Percentiles rank a stretch among this genome's conserved stretches.
phyloP scores from a whole-genome alignment of 2,888 invertebrate genomes.

The Volucella inflata region DNA sequence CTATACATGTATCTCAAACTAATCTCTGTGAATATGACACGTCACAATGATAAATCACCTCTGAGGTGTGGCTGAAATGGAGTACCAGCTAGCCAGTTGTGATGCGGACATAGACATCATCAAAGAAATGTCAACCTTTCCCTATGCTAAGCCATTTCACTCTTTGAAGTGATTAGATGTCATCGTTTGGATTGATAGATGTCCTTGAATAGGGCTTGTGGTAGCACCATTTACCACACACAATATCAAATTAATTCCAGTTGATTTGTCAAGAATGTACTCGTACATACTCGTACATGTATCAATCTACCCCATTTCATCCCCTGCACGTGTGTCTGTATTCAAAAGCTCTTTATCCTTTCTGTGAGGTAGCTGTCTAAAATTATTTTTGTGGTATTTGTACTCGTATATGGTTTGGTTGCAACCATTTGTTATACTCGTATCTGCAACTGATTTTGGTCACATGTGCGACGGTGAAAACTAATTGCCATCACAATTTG shows the following conservation, averaged over 20 bases:
- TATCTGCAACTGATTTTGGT: slow-evolving; percentile 34
- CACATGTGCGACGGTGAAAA: slow-evolving; percentile 24
- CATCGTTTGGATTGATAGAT: slow-evolving; percentile 67
- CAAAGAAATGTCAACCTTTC: slow-evolving; percentile 17
- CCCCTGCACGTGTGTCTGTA: background rate
- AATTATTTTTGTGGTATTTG: slow-evolving; percentile 32
- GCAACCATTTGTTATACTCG: slow-evolving; percentile 20
- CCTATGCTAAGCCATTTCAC: slow-evolving; percentile 18
- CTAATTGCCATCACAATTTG: slow-evolving; percentile 64
- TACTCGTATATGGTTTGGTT: background rate
- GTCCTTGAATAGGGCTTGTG: slow-evolving; percentile 55
- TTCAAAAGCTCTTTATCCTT: slow-evolving; percentile 12
- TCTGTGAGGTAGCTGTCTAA: slow-evolving; percentile 21
- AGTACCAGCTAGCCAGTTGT: slow-evolving; percentile 50
- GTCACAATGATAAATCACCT: slow-evolving; percentile 67
- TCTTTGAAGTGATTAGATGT: slow-evolving; percentile 25
- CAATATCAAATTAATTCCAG: slow-evolving; percentile 63
- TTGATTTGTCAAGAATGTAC: slow-evolving; percentile 63
- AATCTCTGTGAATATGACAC: slow-evolving; percentile 67
- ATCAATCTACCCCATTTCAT: slow-evolving; percentile 5
- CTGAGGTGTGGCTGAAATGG: slow-evolving; percentile 58
- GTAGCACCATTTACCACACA: slow-evolving; percentile 23
- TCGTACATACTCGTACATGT: slow-evolving; percentile 36
- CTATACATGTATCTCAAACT: slow-evolving; percentile 63
- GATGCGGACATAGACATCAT: slow-evolving; percentile 11